Evolutionary conservation across 2,797 vertebrate species (phyloP).

Genomic region (Acridotheres tristis): DNA sequence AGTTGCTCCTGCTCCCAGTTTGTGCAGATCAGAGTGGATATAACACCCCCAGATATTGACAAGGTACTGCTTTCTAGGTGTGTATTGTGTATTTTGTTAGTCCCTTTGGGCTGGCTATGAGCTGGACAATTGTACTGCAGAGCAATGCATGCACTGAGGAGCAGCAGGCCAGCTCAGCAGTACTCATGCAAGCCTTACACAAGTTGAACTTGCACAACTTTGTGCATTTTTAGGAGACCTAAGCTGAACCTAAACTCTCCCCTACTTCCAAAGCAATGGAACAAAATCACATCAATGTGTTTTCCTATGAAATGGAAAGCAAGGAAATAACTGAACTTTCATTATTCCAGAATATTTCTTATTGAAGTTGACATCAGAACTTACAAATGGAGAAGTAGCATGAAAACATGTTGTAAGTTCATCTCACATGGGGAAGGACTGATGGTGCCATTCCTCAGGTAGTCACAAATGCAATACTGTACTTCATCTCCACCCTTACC

Average conservation of each 20-base stretch:
- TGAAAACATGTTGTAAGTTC: not conserved
- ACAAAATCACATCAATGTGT: not conserved
- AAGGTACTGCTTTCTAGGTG: not conserved
- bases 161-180: not conserved
- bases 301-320: constrained; percentile 17
- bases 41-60: not conserved
- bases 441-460: not conserved
- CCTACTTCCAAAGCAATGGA: not conserved
- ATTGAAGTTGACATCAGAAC: not conserved
- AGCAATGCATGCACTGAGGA: constrained; percentile 4
- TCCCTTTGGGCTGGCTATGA: not conserved
- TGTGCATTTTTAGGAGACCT: not conserved
- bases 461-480: not conserved
- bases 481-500: not conserved
- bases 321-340: constrained; percentile 3
- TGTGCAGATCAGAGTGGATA: not conserved
- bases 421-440: not conserved
- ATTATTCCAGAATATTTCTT: not conserved
- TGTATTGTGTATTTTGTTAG: not conserved
- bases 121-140: not conserved
- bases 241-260: not conserved
- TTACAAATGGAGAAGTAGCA: not conserved
- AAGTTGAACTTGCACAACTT: not conserved
- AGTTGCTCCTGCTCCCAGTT: not conserved
- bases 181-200: not conserved